phyloP scores from a whole-genome alignment of 2,113 vertebrate genomes.

The Hymenochirus boettgeri region DNA sequence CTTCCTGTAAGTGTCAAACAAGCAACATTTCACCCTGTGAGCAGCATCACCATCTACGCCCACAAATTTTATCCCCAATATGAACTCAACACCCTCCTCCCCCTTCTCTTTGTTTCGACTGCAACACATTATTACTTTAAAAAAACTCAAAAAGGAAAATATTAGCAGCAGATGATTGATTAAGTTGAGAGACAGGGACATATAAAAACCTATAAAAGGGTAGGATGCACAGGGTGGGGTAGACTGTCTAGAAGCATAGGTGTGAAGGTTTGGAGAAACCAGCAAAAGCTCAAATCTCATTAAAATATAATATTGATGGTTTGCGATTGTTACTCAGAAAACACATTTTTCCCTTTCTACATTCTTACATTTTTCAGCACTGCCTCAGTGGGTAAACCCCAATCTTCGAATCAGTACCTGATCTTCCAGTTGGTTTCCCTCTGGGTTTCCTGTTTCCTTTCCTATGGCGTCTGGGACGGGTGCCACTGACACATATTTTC shows the following conservation, averaged over 20 bases:
- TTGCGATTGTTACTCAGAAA: constrained; percentile 3
- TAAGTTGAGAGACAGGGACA: constrained; percentile 37
- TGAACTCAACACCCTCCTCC: constrained; percentile 63
- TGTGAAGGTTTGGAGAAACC: background rate
- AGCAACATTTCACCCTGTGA: constrained; percentile 61
- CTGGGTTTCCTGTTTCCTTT: constrained; percentile 73
- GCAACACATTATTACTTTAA: constrained; percentile 51
- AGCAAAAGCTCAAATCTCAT: background rate
- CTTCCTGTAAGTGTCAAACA: constrained; percentile 74
- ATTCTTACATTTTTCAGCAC: constrained; percentile 47
- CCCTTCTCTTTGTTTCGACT: constrained; percentile 45
- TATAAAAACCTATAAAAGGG: constrained; percentile 51
- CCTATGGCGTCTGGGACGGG: constrained; percentile 74
- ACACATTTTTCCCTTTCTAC: constrained; percentile 11
- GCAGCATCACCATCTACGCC: constrained; percentile 51
- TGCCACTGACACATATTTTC: constrained; percentile 96
- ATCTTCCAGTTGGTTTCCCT: constrained; percentile 86
- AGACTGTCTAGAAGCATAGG: background rate
- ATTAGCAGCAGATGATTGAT: constrained; percentile 51
- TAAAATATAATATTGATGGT: too few species aligned
- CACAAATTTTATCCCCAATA: constrained; percentile 71
- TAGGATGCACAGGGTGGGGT: background rate
- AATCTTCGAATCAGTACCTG: constrained; percentile 77
- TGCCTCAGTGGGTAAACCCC: constrained; percentile 50
- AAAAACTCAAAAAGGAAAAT: constrained; percentile 73